A percentile compares a stretch with the other conserved stretches of the same genome.
Evolutionary conservation across 2,797 vertebrate species (phyloP).

Genomic region (Oreochromis grahami): DNA sequence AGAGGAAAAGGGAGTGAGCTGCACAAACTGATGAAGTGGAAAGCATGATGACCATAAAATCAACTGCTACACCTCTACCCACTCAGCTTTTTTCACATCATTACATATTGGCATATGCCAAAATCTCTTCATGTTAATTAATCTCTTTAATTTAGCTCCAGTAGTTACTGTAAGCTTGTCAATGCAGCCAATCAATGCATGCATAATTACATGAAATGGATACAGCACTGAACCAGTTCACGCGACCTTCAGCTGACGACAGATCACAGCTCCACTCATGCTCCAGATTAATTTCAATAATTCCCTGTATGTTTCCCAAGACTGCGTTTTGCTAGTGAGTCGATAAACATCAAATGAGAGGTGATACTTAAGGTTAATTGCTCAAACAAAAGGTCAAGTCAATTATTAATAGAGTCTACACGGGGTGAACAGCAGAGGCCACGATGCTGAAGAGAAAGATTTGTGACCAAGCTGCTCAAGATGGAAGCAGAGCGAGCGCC

Average conservation of each 20-base stretch:
- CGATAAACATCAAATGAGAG: slow-evolving; percentile 38
- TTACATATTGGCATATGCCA: slow-evolving; percentile 26
- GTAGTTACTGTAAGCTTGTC: slow-evolving; percentile 43
- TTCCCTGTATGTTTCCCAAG: not conserved
- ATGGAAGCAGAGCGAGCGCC: not conserved
- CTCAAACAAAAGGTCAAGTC: slow-evolving; percentile 50
- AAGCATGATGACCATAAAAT: slow-evolving; percentile 17
- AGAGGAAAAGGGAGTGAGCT: not conserved
- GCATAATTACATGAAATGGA: slow-evolving; percentile 41
- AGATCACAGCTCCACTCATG: not conserved
- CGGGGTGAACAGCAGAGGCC: slow-evolving; percentile 17
- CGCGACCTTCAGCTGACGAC: not conserved
- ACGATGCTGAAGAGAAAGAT: not conserved
- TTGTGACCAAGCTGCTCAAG: not conserved
- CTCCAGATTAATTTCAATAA: slow-evolving; percentile 36
- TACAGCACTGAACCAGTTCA: not conserved
- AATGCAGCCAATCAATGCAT: slow-evolving; percentile 33
- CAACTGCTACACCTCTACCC: slow-evolving; percentile 10
- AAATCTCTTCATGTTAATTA: slow-evolving; percentile 51
- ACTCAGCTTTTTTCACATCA: slow-evolving; percentile 11
- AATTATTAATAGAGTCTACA: slow-evolving; percentile 31
- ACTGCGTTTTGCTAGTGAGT: slow-evolving; percentile 20
- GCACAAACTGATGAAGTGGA: not conserved
- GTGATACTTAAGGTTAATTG: slow-evolving; percentile 56
- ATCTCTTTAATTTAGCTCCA: slow-evolving; percentile 46